Conservation (phyloP, 2,797 vertebrate genomes). For the Tragelaphus oryx region DNA sequence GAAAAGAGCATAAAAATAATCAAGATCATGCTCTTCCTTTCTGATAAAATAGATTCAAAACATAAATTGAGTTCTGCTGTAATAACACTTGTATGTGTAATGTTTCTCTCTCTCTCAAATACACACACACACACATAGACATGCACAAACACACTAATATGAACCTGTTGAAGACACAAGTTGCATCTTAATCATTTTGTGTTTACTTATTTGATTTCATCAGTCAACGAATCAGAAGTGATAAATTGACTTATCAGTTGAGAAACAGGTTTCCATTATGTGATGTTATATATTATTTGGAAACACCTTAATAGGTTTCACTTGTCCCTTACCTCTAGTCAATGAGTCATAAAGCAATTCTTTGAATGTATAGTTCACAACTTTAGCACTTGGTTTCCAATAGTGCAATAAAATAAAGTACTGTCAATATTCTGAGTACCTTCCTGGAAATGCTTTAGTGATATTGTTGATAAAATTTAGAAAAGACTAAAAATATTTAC, state of each 20-base stretch:
- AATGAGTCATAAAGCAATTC: background rate
- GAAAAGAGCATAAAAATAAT: background rate
- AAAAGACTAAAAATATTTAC: conserved; percentile 54
- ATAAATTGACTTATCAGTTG: background rate
- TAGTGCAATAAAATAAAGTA: background rate
- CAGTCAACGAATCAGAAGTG: background rate
- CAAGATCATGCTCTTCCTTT: background rate
- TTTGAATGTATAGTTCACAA: background rate
- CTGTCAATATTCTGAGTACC: background rate
- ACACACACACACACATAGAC: background rate
- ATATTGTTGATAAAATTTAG: background rate
- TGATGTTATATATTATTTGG: background rate
- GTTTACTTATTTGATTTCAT: background rate
- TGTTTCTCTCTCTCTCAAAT: background rate
- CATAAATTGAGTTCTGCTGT: background rate
- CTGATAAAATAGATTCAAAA: background rate
- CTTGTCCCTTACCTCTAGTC: background rate
- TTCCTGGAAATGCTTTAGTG: background rate
- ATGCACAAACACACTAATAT: background rate
- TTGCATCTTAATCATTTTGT: background rate
- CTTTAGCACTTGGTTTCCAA: background rate
- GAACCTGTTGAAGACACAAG: background rate
- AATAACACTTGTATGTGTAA: background rate
- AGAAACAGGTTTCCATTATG: background rate
- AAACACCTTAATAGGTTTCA: background rate